These are phyloP conservation scores for Oncorhynchus mykiss DNA, from an alignment of 2,113 vertebrate species.

Conservation along the genomic window DNA sequence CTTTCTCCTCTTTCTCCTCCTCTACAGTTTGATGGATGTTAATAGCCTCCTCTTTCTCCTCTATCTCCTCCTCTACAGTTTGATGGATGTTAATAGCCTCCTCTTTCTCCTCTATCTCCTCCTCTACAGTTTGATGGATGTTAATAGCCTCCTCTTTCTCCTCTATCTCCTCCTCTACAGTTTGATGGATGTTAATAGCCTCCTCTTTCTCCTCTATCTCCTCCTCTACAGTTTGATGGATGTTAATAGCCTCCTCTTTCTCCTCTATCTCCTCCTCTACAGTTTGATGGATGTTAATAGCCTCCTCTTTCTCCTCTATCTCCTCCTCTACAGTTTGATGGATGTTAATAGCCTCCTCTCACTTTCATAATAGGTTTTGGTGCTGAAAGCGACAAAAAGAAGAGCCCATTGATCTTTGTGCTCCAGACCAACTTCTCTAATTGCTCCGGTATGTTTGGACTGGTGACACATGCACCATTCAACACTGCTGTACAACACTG, in stretches of 20 bases:
- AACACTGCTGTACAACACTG: slow-evolving; percentile 42
- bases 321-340: slow-evolving; percentile 26
- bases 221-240: slow-evolving; percentile 30
- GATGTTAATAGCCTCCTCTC: slow-evolving; percentile 42
- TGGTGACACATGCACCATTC: slow-evolving; percentile 51
- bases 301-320: background rate
- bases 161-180: background rate
- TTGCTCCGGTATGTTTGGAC: slow-evolving; percentile 57
- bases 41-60: slow-evolving; percentile 33
- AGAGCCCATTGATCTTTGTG: slow-evolving; percentile 34
- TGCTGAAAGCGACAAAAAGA: slow-evolving; percentile 42
- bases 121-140: slow-evolving; percentile 32
- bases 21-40: slow-evolving; percentile 39
- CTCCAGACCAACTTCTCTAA: slow-evolving; percentile 31
- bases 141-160: slow-evolving; percentile 40
- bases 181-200: slow-evolving; percentile 48
- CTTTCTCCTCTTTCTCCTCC: slow-evolving; percentile 5
- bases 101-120: slow-evolving; percentile 8
- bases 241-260: slow-evolving; percentile 41
- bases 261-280: background rate
- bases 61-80: background rate
- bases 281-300: slow-evolving; percentile 47
- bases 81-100: slow-evolving; percentile 47
- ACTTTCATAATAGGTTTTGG: slow-evolving; percentile 43
- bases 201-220: slow-evolving; percentile 12